phyloP scores from a whole-genome alignment of 1,140 invertebrate species.

The Tetramorium simillimum region DNA sequence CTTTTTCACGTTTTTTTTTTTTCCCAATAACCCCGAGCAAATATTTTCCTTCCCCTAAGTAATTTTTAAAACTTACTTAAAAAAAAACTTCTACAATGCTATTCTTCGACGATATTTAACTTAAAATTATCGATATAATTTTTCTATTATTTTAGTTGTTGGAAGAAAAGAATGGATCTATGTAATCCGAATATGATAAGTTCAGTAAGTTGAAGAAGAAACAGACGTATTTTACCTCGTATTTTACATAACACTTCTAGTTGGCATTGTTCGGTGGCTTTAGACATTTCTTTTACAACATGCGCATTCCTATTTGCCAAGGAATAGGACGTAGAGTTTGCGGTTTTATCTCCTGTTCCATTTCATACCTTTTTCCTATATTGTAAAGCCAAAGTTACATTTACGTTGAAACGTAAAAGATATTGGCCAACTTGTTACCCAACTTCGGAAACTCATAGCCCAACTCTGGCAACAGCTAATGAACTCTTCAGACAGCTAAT shows the following conservation, averaged over 20 bases:
- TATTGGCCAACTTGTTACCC: background rate
- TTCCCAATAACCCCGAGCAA: background rate
- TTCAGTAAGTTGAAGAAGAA: background rate
- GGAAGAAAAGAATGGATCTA: background rate
- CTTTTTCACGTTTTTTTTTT: background rate
- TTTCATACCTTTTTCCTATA: background rate
- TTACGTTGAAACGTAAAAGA: background rate
- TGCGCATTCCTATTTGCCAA: background rate
- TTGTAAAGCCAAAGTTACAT: background rate
- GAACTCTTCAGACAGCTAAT: background rate
- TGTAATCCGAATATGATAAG: background rate
- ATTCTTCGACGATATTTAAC: background rate
- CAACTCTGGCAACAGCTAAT: background rate
- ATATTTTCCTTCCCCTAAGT: background rate
- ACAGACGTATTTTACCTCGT: background rate
- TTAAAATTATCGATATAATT: background rate
- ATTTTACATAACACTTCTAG: background rate
- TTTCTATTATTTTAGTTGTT: background rate
- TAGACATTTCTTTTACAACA: background rate
- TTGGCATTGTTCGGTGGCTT: background rate
- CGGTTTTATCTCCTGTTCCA: background rate
- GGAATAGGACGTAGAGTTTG: background rate
- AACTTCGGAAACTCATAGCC: background rate
- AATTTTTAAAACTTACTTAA: background rate
- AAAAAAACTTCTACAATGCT: background rate